These are phyloP conservation scores for Chamaedrilus cognettii DNA, from an alignment of 2,888 invertebrate species.

Conservation along the genomic window DNA sequence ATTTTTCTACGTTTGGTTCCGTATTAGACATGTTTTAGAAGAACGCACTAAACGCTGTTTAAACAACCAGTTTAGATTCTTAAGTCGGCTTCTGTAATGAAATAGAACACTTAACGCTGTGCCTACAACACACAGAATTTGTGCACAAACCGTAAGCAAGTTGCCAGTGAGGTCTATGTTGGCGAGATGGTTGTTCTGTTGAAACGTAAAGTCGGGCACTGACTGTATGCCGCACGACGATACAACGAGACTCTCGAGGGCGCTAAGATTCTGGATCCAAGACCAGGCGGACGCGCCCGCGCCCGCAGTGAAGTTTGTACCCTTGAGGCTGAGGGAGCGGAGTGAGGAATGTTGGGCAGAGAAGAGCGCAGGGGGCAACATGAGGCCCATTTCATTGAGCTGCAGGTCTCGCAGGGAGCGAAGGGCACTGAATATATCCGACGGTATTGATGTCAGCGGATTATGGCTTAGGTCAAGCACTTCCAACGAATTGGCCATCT, in stretches of 20 bases:
- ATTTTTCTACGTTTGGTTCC: too few species aligned
- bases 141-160: too few species aligned
- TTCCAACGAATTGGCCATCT: background rate
- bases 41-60: too few species aligned
- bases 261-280: background rate
- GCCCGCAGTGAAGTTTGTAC: background rate
- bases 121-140: too few species aligned
- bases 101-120: too few species aligned
- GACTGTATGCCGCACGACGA: slow-evolving; percentile 5
- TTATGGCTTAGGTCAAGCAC: slow-evolving; percentile 14
- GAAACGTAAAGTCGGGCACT: slow-evolving; percentile 13
- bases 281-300: background rate
- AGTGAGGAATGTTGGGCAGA: background rate
- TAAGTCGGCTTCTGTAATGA: too few species aligned
- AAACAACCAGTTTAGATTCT: too few species aligned
- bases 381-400: background rate
- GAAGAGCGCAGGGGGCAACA: background rate
- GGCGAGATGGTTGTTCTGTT: background rate
- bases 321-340: slow-evolving; percentile 7
- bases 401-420: slow-evolving; percentile 11
- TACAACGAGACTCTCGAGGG: slow-evolving; percentile 5
- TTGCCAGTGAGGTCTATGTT: slow-evolving; percentile 13
- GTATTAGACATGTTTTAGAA: too few species aligned
- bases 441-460: slow-evolving; percentile 4
- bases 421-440: slow-evolving; percentile 10